A percentile compares a stretch with the other conserved stretches of the same genome.
Conservation (phyloP, 2,797 vertebrate genomes). For the Acanthurus lineatus region DNA sequence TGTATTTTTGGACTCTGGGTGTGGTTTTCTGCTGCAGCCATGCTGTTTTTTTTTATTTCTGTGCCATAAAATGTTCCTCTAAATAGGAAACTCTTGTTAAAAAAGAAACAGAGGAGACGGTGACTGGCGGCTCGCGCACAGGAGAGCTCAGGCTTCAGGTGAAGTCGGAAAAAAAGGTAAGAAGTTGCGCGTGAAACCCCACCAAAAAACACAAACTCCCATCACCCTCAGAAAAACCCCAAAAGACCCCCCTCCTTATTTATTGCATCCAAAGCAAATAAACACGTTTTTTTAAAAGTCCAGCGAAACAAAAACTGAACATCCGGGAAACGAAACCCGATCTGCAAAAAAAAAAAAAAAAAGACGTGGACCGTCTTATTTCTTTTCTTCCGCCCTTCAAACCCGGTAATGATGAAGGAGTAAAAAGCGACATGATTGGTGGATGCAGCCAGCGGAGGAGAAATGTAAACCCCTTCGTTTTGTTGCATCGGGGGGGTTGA, state of each 20-base stretch:
- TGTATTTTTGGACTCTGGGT: too few relatives aligned
- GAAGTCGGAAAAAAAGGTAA: background rate
- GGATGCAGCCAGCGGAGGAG: conserved; percentile 75
- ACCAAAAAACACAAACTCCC: background rate
- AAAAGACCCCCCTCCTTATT: too few relatives aligned
- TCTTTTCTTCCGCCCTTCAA: conserved; percentile 67
- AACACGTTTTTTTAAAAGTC: conserved; percentile 1
- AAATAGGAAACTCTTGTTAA: too few relatives aligned
- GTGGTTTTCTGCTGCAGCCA: too few relatives aligned
- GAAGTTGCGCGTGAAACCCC: background rate
- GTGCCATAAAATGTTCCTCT: too few relatives aligned
- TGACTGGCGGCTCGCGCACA: too few relatives aligned
- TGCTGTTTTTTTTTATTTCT: too few relatives aligned
- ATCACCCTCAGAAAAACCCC: background rate
- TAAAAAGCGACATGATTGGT: conserved; percentile 84
- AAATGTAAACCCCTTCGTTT: conserved; percentile 78
- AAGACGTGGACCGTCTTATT: conserved; percentile 85
- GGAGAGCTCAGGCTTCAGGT: conserved; percentile 4
- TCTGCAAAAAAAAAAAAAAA: conserved; percentile 55
- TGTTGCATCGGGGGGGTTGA: conserved; percentile 7
- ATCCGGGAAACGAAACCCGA: conserved; percentile 88
- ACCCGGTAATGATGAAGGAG: conserved; percentile 83
- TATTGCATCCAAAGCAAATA: background rate
- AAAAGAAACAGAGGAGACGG: background rate
- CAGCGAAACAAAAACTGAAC: conserved; percentile 75